Evolutionary conservation across 2,113 vertebrate species (phyloP).

Genomic region (Capra hircus): DNA sequence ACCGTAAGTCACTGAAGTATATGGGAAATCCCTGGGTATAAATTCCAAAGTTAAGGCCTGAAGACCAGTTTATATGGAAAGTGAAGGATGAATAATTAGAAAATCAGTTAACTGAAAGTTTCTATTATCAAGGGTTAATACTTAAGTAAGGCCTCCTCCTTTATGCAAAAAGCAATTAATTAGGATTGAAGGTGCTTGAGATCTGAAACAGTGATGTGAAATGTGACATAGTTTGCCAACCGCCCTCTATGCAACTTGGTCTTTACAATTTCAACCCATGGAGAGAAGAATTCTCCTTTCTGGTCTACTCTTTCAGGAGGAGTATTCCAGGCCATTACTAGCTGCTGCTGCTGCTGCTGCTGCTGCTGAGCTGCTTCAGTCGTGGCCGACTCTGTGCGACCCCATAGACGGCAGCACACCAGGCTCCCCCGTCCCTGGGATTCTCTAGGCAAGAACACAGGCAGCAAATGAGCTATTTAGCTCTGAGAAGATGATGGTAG

Average conservation of each 20-base stretch:
- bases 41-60: background rate
- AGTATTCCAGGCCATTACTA: background rate
- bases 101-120: background rate
- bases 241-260: background rate
- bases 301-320: too few species aligned
- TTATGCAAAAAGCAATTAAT: background rate
- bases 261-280: background rate
- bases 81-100: background rate
- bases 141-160: background rate
- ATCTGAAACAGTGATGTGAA: background rate
- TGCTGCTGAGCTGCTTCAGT: too few species aligned
- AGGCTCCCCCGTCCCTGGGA: too few species aligned
- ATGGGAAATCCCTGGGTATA: background rate
- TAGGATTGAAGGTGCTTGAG: background rate
- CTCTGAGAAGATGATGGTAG: background rate
- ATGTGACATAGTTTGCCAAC: background rate
- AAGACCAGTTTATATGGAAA: background rate
- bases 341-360: too few species aligned
- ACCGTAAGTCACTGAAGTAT: background rate
- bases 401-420: too few species aligned
- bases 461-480: background rate
- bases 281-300: background rate
- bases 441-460: too few species aligned
- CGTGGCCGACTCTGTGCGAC: too few species aligned
- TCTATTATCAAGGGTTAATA: background rate